Evolutionary conservation across 2,797 vertebrate species (phyloP).

Genomic region (Anguilla megastoma): DNA sequence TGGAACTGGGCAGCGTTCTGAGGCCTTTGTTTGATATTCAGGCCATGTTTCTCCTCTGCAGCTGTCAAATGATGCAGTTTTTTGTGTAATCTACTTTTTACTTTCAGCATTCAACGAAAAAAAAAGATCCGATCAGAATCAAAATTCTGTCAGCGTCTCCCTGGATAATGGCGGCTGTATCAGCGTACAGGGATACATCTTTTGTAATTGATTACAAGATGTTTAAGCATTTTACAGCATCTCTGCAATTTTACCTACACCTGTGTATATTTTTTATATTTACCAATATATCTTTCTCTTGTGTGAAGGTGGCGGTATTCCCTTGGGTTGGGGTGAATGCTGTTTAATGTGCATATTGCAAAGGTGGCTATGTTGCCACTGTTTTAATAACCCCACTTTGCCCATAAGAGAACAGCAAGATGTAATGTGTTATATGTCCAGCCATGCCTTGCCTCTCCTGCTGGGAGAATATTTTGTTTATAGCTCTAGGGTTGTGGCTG

Average conservation of each 20-base stretch:
- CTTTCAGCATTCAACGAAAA: background rate
- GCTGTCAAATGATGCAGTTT: background rate
- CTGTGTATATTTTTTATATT: background rate
- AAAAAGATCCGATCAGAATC: background rate
- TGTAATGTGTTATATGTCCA: background rate
- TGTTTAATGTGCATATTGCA: background rate
- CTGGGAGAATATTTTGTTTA: background rate
- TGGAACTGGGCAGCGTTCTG: background rate
- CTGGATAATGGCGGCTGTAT: background rate
- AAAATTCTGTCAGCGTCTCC: background rate
- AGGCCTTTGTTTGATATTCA: background rate
- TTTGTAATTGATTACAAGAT: background rate
- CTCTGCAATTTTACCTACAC: background rate
- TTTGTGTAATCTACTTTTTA: background rate
- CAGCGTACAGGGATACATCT: background rate
- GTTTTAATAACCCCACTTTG: conserved; percentile 7
- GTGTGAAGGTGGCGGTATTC: background rate
- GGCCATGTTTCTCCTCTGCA: background rate
- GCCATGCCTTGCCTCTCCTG: background rate
- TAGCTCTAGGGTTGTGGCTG: conserved; percentile 1
- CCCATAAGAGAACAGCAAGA: conserved; percentile 10
- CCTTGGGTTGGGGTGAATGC: background rate
- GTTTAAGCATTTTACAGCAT: background rate
- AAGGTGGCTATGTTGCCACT: background rate
- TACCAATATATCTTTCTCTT: background rate